Conservation (phyloP, 2,113 vertebrate species). For the Crotalus viridis region DNA sequence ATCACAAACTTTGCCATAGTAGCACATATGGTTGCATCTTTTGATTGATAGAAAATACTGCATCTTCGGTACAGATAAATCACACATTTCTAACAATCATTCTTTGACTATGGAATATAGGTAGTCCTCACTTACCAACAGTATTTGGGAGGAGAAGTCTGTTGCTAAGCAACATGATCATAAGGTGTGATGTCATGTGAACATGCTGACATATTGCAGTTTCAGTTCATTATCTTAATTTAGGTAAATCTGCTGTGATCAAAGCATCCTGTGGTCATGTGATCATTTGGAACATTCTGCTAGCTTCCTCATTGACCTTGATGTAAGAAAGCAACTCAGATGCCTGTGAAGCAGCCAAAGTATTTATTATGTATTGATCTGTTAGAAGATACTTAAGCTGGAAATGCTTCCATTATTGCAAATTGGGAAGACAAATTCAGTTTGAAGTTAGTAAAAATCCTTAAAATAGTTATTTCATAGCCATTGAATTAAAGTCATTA, state of each 20-base stretch:
- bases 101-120: neutral
- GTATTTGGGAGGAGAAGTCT: neutral
- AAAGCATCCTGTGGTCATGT: neutral
- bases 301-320: neutral
- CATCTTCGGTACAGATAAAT: neutral
- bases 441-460: neutral
- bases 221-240: neutral
- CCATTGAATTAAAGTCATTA: neutral
- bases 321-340: neutral
- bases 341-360: neutral
- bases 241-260: neutral
- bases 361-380: neutral
- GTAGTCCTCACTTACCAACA: neutral
- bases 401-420: neutral
- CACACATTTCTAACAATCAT: neutral
- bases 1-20: neutral
- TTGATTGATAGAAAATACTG: neutral
- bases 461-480: neutral
- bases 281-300: neutral
- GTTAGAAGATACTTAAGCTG: neutral
- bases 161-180: neutral
- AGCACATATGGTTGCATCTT: neutral
- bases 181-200: neutral
- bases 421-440: neutral
- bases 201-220: neutral